Evolutionary conservation across 2,888 invertebrate genomes (phyloP), one percentile per base, ranked within the genome.

Genomic region (Leptopilina drosophilae): DNA sequence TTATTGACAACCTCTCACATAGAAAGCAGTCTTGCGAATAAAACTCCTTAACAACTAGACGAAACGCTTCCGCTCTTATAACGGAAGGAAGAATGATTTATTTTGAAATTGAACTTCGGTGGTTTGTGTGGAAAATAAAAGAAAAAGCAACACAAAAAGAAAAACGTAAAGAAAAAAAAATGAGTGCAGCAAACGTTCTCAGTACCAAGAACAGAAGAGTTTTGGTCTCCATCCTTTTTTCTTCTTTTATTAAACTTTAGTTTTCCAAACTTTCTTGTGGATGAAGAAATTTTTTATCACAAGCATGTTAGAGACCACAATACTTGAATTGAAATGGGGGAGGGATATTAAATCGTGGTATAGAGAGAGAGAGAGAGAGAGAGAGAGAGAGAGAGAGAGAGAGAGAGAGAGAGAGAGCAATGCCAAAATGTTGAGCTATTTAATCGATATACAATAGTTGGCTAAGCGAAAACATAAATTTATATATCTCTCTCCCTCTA

Each of bases 371-470:
- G n/a, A n/a, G n/a, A n/a, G n/a, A n/a, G n/a, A n/a, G n/a, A n/a
- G n/a, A n/a, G n/a, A n/a, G n/a, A n/a, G n/a, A n/a, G n/a, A n/a
- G n/a, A n/a, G n/a, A n/a, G n/a, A n/a, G n/a, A n/a, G n/a, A n/a
- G n/a, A n/a, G n/a, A n/a, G n/a, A n/a, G n/a, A n/a, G n/a, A n/a
- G 67, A 78, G 82, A 81, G 81, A 80, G 80, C 78, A 80, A 80
- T 77, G 73, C 66, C 77, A 77, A 15, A 20, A 76, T 78, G 64
- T 65, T 77, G 76, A 77, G 67, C 78, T 78, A 77, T 78, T 73
- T 69, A 82, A 78, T 82, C 81, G 80, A 82, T 81, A 80, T 78
- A 82, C 82, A 81, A 82, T 79, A 81, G 79, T 80, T 80, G 77
- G 80, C 75, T 64, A 85, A 81, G 82, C 82, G 66, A 59, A 78